Base-by-base conservation (phyloP, 2,888 invertebrate genomes). In the Leptinotarsa peninsularis region DNA sequence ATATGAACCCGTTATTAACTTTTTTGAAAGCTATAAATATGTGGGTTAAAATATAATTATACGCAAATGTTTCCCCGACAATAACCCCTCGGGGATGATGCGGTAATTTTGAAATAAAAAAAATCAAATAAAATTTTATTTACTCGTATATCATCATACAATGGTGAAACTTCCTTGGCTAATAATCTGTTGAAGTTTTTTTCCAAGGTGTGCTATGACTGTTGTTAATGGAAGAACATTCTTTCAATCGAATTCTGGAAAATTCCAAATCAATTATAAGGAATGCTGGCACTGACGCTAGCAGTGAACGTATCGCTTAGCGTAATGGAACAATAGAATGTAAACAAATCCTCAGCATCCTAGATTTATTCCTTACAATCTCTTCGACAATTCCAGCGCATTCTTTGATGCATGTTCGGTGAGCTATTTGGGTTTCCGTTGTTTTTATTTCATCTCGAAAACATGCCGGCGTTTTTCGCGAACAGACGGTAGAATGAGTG, bases 341-440 rank as follows among this genome's bases (percentile, higher is more conserved):
- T 84, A 83, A 84, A 83, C 85, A 84, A 84, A 83, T 82, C 81
- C 82, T 74, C 76, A 18, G 81, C 75, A 77, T 79, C 79, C 81
- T 81, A 84, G 84, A 85, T 85, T 85, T 85, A 84, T 85, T 78
- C 81, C 81, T 82, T 81, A 83, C 83, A 82, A 82, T 84, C 79
- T 80, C 82, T 80, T 82, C 72, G 78, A 81, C 84, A 80, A 84
- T 84, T 82, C 81, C 81, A 77, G 76, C 82, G 82, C 82, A 83
- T 84, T 84, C 84, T 83, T 83, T 83, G 82, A 82, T 82, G 81
- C 83, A 63, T 63, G 63, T 63, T 63, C 43, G 63, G 33, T 63
- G 27, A 63, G 63, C 63, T 63, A 63, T 63, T 63, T 33, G 63
- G 43, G 33, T 43, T 43, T 63, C 43, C n/a, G 17, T 63, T 63